phyloP scores from a whole-genome alignment of 2,888 invertebrate species.

The Furcula furcula region DNA sequence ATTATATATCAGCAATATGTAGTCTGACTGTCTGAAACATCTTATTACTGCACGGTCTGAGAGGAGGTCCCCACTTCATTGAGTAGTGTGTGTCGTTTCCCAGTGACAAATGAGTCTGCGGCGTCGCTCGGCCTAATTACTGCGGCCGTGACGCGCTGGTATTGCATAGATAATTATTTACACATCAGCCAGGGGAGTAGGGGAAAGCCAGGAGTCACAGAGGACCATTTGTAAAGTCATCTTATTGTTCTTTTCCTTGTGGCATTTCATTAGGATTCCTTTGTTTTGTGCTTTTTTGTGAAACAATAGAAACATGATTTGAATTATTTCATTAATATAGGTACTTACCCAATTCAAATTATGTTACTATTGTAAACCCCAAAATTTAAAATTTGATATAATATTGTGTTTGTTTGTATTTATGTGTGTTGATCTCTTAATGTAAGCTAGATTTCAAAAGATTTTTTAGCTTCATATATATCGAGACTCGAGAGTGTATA shows the following conservation, averaged over 20 bases:
- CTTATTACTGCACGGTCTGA: background rate
- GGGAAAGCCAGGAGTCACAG: background rate
- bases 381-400: too few relatives aligned
- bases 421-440: too few relatives aligned
- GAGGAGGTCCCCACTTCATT: background rate
- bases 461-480: too few relatives aligned
- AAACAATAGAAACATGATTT: too few relatives aligned
- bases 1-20: too few relatives aligned
- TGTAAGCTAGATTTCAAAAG: too few relatives aligned
- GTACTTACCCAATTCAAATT: too few relatives aligned
- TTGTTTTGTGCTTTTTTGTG: background rate
- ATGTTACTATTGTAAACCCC: too few relatives aligned
- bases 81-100: background rate
- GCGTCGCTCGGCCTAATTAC: slow-evolving; percentile 2
- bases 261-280: background rate
- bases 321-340: too few relatives aligned
- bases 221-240: background rate
- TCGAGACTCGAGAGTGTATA: too few relatives aligned
- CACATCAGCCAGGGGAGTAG: background rate
- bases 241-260: background rate
- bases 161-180: slow-evolving; percentile 1
- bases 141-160: background rate
- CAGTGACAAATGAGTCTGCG: slow-evolving; percentile 1
- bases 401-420: too few relatives aligned
- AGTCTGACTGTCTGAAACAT: too few relatives aligned